These are phyloP conservation scores for Lycocerus yunnanus DNA, from an alignment of 2,888 invertebrate genomes.

Conservation along the genomic window DNA sequence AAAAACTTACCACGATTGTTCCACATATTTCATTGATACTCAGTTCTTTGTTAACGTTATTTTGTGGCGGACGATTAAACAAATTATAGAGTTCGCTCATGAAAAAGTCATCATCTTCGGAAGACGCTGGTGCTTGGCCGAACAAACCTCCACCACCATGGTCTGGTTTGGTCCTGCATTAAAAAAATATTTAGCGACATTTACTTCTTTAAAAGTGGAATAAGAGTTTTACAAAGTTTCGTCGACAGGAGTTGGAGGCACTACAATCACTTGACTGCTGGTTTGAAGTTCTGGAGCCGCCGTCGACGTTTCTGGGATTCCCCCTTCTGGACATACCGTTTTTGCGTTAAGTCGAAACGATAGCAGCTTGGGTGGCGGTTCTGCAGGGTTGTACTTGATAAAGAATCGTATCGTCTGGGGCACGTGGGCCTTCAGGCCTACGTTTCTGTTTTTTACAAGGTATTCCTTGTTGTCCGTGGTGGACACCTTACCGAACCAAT, in stretches of 20 bases:
- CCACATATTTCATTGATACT: neutral
- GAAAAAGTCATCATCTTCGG: conserved; percentile 46
- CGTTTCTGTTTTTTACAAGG: conserved; percentile 61
- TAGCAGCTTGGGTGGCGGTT: conserved; percentile 56
- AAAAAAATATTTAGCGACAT: neutral
- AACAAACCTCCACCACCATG: neutral
- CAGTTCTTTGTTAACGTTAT: neutral
- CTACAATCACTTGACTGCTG: conserved; percentile 14
- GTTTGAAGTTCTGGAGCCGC: conserved; percentile 21
- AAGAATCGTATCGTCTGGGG: conserved; percentile 63
- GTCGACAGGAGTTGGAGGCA: neutral
- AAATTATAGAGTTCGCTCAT: conserved; percentile 43
- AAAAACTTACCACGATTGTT: neutral
- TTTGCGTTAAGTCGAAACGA: conserved; percentile 63
- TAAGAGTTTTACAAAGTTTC: neutral
- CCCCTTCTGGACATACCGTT: conserved; percentile 60
- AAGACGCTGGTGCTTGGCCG: conserved; percentile 24
- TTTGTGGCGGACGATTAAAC: neutral
- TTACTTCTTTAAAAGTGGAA: neutral
- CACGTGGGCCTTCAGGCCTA: conserved; percentile 62
- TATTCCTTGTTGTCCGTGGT: conserved; percentile 61
- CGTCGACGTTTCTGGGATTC: conserved; percentile 18
- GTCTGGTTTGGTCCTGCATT: neutral
- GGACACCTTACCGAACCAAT: conserved; percentile 62
- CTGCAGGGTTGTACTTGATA: conserved; percentile 61